These are phyloP conservation scores for Sphaeramia orbicularis DNA, from an alignment of 2,797 vertebrate species.

Conservation along the genomic window DNA sequence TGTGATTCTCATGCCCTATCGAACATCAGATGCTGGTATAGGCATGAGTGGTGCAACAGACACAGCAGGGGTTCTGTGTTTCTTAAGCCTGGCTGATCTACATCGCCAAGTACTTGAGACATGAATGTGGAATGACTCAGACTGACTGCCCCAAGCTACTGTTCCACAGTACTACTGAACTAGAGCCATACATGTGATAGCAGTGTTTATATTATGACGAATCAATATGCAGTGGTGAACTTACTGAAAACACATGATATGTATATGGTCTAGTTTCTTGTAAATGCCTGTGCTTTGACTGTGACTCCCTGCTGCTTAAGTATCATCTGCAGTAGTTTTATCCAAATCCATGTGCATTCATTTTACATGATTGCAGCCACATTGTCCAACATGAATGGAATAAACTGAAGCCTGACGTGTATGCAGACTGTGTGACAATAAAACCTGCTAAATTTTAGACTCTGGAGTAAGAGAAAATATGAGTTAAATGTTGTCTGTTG, in stretches of 20 bases:
- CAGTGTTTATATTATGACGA: slow-evolving; percentile 51
- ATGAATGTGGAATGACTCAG: slow-evolving; percentile 62
- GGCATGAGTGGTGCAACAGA: slow-evolving; percentile 17
- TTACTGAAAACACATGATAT: slow-evolving; percentile 38
- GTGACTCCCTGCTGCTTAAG: not conserved
- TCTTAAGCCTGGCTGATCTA: slow-evolving; percentile 28
- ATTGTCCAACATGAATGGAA: too few relatives aligned
- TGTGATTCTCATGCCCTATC: slow-evolving; percentile 38
- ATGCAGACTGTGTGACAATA: too few relatives aligned
- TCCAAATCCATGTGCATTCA: slow-evolving; percentile 18
- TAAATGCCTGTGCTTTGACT: not conserved
- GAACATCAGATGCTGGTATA: slow-evolving; percentile 34
- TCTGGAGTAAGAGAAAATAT: too few relatives aligned
- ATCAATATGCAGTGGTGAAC: slow-evolving; percentile 57
- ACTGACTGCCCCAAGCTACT: slow-evolving; percentile 6
- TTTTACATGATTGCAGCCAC: slow-evolving; percentile 6
- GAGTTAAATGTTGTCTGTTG: too few relatives aligned
- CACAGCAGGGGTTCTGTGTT: not conserved
- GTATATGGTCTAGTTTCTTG: slow-evolving; percentile 58
- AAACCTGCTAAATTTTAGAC: too few relatives aligned
- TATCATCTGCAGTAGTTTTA: slow-evolving; percentile 12
- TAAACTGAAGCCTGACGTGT: too few relatives aligned
- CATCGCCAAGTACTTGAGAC: slow-evolving; percentile 53
- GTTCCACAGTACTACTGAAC: slow-evolving; percentile 19
- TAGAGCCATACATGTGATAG: slow-evolving; percentile 18